phyloP scores from a whole-genome alignment of 2,113 vertebrate species.

The Haemorhous mexicanus region DNA sequence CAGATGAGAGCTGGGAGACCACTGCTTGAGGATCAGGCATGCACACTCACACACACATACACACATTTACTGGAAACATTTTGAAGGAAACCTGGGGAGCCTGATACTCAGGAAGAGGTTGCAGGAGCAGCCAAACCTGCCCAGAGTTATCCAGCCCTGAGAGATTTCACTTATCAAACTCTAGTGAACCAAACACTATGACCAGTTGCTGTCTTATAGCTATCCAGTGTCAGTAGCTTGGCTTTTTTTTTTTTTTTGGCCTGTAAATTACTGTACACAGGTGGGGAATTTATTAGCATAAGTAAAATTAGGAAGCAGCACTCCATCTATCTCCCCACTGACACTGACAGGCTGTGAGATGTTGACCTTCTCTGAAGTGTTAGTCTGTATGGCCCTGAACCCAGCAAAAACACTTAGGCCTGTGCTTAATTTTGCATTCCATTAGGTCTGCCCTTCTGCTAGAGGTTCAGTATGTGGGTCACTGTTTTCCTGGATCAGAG shows the following conservation, averaged over 20 bases:
- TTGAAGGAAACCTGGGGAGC: neutral
- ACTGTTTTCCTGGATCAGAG: neutral
- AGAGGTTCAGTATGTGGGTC: neutral
- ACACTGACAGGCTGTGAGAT: neutral
- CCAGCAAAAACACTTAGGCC: neutral
- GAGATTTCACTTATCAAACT: neutral
- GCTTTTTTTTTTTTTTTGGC: neutral
- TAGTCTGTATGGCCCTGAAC: neutral
- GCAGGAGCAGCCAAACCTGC: rapidly evolving
- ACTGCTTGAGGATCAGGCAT: neutral
- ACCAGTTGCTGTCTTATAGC: neutral
- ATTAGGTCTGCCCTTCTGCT: neutral
- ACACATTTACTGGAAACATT: neutral
- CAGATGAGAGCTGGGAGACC: neutral
- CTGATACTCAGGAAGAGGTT: neutral
- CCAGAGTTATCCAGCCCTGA: neutral
- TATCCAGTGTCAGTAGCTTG: neutral
- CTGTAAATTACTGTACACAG: conserved; percentile 8
- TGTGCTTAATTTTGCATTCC: neutral
- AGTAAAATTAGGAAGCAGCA: conserved; percentile 1
- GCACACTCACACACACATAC: neutral
- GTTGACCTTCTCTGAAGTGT: neutral
- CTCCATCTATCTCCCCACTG: neutral
- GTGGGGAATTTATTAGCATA: neutral
- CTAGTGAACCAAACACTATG: neutral